Evolutionary conservation across 2,113 vertebrate genomes (phyloP).

Genomic region (Melanocharis versteri): DNA sequence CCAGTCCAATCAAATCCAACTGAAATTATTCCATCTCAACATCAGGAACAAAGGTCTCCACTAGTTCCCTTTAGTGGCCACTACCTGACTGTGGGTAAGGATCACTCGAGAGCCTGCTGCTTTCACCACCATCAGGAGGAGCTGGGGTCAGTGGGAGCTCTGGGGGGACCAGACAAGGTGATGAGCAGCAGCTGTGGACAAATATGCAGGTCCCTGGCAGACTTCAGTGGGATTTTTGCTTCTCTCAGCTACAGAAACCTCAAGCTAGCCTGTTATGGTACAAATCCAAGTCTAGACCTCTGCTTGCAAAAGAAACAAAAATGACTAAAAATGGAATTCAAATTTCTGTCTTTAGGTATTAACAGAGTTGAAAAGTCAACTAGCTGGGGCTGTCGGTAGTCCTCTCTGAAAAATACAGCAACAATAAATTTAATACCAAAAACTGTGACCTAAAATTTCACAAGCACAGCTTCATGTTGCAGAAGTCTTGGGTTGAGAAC

Average conservation of each 20-base stretch:
- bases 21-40: not conserved
- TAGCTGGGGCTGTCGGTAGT: not conserved
- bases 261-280: not conserved
- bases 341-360: not conserved
- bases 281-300: not conserved
- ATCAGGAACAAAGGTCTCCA: not conserved
- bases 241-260: not conserved
- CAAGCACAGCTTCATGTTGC: not conserved
- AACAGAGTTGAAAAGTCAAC: not conserved
- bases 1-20: not conserved
- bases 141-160: not conserved
- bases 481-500: not conserved
- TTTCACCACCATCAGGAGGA: not conserved
- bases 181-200: not conserved
- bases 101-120: not conserved
- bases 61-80: not conserved
- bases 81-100: not conserved
- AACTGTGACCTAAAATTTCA: not conserved
- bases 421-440: not conserved
- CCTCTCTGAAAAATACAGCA: not conserved
- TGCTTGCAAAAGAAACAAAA: not conserved
- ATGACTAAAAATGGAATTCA: not conserved
- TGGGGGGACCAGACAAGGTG: not conserved
- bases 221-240: not conserved
- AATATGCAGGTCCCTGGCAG: fast-evolving